These are phyloP conservation scores for Lepidurus packardi DNA, from an alignment of 1,140 invertebrate species.

Conservation along the genomic window DNA sequence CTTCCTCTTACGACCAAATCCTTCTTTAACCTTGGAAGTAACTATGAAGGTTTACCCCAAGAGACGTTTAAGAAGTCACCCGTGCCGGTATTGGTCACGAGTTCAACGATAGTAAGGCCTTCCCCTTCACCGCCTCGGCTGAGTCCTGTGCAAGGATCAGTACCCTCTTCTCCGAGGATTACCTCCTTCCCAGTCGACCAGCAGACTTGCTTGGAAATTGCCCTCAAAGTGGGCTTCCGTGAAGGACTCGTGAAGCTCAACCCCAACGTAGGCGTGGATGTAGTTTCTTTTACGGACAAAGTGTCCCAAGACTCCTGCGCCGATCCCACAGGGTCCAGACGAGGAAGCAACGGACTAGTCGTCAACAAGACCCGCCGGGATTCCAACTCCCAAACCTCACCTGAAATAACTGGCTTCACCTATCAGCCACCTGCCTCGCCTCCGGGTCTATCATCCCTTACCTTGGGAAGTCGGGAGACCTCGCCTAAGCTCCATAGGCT, in stretches of 20 bases:
- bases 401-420: background rate
- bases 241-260: background rate
- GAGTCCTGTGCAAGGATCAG: conserved; percentile 31
- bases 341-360: conserved; percentile 1
- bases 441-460: background rate
- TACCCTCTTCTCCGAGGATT: conserved; percentile 27
- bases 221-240: conserved; percentile 10
- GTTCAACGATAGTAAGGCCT: background rate
- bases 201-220: conserved; percentile 16
- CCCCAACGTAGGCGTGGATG: background rate
- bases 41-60: background rate
- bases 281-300: background rate
- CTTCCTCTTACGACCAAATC: background rate
- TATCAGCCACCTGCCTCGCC: conserved; percentile 14
- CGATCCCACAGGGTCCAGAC: background rate
- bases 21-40: background rate
- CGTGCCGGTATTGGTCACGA: conserved; percentile 15
- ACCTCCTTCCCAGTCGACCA: background rate
- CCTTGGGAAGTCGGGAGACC: conserved; percentile 22
- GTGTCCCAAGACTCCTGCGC: background rate
- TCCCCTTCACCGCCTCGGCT: conserved; percentile 27
- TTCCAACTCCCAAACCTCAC: background rate
- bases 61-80: conserved; percentile 4
- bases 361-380: background rate
- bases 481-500: conserved; percentile 58